Conservation (phyloP, 1,140 invertebrate species). For the Diploscapter pachys region DNA sequence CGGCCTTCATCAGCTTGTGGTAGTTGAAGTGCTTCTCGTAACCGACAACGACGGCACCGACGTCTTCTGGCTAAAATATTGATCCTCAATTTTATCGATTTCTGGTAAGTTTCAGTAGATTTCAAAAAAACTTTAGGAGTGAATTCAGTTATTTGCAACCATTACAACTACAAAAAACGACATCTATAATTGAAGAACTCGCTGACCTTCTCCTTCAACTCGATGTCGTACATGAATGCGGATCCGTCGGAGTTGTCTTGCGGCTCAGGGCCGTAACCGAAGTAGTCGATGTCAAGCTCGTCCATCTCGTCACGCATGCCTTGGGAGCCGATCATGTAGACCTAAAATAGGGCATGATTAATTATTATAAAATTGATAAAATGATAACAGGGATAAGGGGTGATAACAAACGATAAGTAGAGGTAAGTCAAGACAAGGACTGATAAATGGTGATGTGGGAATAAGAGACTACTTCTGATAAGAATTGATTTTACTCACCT, state of each 20-base stretch:
- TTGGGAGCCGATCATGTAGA: constrained; percentile 56
- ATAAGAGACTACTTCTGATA: too few relatives aligned
- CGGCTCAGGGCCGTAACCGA: constrained; percentile 58
- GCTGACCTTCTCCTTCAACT: constrained; percentile 46
- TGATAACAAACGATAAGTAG: too few relatives aligned
- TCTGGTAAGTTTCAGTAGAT: too few relatives aligned
- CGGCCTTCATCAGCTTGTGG: constrained; percentile 83
- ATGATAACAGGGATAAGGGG: too few relatives aligned
- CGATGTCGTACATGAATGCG: constrained; percentile 55
- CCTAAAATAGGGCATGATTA: background rate
- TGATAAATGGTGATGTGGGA: background rate
- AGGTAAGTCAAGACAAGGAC: background rate
- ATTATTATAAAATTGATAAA: too few relatives aligned
- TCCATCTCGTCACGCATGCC: constrained; percentile 60
- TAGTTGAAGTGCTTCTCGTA: constrained; percentile 89
- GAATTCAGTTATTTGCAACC: background rate
- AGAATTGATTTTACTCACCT: constrained; percentile 7
- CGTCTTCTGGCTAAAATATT: constrained; percentile 61
- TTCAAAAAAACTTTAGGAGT: background rate
- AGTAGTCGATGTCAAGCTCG: constrained; percentile 54
- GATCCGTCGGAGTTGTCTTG: constrained; percentile 41
- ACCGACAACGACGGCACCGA: constrained; percentile 87
- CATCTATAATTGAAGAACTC: background rate
- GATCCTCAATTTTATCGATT: background rate
- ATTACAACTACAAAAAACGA: background rate